Percentiles rank a stretch among this genome's conserved stretches.
Evolutionary conservation across 2,888 invertebrate genomes (phyloP).

Genomic region (Empis stercorea): DNA sequence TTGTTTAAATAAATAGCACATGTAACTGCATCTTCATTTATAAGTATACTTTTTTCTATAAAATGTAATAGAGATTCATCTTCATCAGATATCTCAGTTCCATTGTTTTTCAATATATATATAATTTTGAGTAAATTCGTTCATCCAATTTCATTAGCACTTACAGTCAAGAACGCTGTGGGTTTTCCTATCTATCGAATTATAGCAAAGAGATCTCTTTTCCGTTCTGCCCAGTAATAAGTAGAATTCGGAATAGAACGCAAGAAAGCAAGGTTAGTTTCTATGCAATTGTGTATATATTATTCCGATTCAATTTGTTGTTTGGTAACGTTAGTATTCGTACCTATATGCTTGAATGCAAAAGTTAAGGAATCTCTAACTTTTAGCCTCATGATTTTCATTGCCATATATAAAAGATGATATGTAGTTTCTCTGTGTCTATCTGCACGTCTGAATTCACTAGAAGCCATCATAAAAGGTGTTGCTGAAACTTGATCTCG

Average conservation of each 20-base stretch:
- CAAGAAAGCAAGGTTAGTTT: slow-evolving; percentile 19
- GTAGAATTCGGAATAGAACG: slow-evolving; percentile 23
- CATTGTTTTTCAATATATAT: slow-evolving; percentile 17
- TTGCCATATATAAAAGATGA: slow-evolving; percentile 28
- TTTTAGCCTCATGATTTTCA: slow-evolving; percentile 27
- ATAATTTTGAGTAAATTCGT: slow-evolving; percentile 22
- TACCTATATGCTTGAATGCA: slow-evolving; percentile 20
- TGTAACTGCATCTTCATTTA: slow-evolving; percentile 22
- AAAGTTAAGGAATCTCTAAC: slow-evolving; percentile 6
- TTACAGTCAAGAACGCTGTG: slow-evolving; percentile 29
- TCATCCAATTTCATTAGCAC: slow-evolving; percentile 33
- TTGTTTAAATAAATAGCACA: slow-evolving; percentile 18
- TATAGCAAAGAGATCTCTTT: slow-evolving; percentile 32
- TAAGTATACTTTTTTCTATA: slow-evolving; percentile 9
- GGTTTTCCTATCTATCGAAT: slow-evolving; percentile 30
- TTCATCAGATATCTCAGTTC: slow-evolving; percentile 3
- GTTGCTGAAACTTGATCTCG: slow-evolving; percentile 12
- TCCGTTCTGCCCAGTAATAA: slow-evolving; percentile 26
- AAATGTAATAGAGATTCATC: neutral
- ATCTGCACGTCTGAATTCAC: slow-evolving; percentile 17
- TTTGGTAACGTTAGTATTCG: slow-evolving; percentile 20
- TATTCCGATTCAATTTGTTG: slow-evolving; percentile 21
- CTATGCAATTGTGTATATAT: slow-evolving; percentile 6
- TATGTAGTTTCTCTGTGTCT: slow-evolving; percentile 22
- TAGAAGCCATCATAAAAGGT: slow-evolving; percentile 11